Evolutionary conservation across 1,140 invertebrate genomes (phyloP), one percentile per base, ranked within the genome.

Genomic region (Holotrichia oblita): DNA sequence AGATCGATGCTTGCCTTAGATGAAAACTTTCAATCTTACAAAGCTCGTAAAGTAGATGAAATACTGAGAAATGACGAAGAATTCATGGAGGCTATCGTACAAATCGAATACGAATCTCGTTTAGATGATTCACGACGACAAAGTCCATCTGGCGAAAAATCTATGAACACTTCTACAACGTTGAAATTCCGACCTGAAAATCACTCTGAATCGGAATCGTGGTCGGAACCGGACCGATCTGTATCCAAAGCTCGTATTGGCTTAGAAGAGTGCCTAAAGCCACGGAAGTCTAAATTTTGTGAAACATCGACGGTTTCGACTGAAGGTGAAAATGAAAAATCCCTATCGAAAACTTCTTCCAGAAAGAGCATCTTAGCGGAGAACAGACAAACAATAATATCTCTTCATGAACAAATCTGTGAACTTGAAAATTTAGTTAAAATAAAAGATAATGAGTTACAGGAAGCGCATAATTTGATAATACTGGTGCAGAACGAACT

Each of bases 151-250:
- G 77, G 55, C 9, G 74, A 78, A 17, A 80, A 74, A 61, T 77
- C 80, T 1, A 77, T 79, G 59, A 81, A 78, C 14, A 80, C 83
- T 8, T 79, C 82, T 9, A 80, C 81, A 2, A 83, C 81, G n/a
- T 69, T 83, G 6, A 84, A 83, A 61, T 81, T 79, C 48, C 75
- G 76, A 6, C 61, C 85, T 75, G 86, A 90, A 79, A 86, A 91
- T 86, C 89, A 91, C 40, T 94, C 93, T 0, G 94, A 96, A 84
- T 85, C 84, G 0, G 95, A 96, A 83, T 92, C 93, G 20, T 96
- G 94, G 92, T 95, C 94, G 0, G 94, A 96, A 84, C 94, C 94
- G 0, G 95, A 96, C 83, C 89, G 94, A 78, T 92, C 90, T 77
- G 94, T 96, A 0, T 96, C 94, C 0, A 85, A 93, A 77, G 93